Percentiles rank a stretch among this genome's conserved stretches.
Conservation (phyloP, 23 tunicate genomes). For the Styela plicata region DNA sequence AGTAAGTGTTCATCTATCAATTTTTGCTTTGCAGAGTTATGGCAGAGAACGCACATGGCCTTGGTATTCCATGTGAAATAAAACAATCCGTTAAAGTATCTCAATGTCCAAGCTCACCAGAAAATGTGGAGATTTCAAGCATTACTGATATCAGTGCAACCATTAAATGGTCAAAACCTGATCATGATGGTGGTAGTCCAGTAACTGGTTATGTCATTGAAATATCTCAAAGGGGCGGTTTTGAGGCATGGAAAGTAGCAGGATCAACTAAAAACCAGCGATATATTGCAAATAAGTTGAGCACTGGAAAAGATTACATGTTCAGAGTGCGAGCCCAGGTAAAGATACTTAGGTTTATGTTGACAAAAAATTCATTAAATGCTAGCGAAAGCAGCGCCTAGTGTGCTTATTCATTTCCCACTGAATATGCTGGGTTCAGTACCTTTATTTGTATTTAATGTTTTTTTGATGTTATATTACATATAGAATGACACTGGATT, state of each 20-base stretch:
- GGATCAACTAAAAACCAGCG: constrained; percentile 60
- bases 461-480: background rate
- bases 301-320: constrained; percentile 75
- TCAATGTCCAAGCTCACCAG: constrained; percentile 79
- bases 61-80: constrained; percentile 80
- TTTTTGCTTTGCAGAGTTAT: constrained; percentile 43
- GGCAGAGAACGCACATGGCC: constrained; percentile 89
- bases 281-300: constrained; percentile 41
- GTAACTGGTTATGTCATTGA: constrained; percentile 78
- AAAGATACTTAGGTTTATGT: no score
- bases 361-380: no score
- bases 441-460: no score
- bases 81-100: constrained; percentile 65
- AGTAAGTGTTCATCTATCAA: no score
- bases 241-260: constrained; percentile 76
- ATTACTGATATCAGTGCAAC: constrained; percentile 72
- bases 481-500: constrained; percentile 94
- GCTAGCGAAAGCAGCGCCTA: no score
- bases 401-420: no score
- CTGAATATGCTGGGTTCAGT: no score
- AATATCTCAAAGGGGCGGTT: constrained; percentile 56
- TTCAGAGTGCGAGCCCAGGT: constrained; percentile 82
- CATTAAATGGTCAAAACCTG: constrained; percentile 75
- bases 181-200: constrained; percentile 88
- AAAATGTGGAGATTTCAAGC: constrained; percentile 38